phyloP scores from a whole-genome alignment of 2,888 invertebrate genomes.

The Rotaria sp. region DNA sequence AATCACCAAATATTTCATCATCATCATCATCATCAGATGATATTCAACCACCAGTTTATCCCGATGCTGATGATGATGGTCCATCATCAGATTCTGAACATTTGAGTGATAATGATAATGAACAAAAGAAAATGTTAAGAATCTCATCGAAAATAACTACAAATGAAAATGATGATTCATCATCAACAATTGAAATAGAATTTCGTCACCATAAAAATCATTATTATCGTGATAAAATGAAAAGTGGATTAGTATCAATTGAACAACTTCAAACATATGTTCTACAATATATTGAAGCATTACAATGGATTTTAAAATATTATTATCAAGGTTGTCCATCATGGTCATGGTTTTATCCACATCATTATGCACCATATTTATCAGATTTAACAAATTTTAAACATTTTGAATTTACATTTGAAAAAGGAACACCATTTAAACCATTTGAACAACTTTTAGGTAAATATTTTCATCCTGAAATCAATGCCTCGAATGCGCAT shows the following conservation, averaged over 20 bases:
- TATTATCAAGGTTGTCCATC: slow-evolving; percentile 71
- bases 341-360: slow-evolving; percentile 99
- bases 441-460: slow-evolving; percentile 79
- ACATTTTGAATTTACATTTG: slow-evolving; percentile 73
- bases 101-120: not conserved
- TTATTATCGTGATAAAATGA: slow-evolving; percentile 75
- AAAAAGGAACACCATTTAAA: slow-evolving; percentile 83
- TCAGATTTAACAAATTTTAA: slow-evolving; percentile 90
- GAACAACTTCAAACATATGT: slow-evolving; percentile 42
- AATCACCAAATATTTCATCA: not conserved
- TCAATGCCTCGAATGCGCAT: too few relatives aligned
- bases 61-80: not conserved
- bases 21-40: not conserved
- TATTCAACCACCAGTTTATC: not conserved
- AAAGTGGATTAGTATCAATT: not conserved
- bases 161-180: slow-evolving; percentile 91
- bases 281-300: slow-evolving; percentile 59
- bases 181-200: slow-evolving; percentile 68
- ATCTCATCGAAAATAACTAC: slow-evolving; percentile 64
- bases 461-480: not conserved
- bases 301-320: slow-evolving; percentile 95
- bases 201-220: slow-evolving; percentile 58
- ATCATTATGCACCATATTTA: slow-evolving; percentile 98
- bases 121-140: slow-evolving; percentile 25
- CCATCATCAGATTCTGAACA: not conserved